Evolutionary conservation across 2,113 vertebrate species (phyloP).

Genomic region (Lagopus leucura): DNA sequence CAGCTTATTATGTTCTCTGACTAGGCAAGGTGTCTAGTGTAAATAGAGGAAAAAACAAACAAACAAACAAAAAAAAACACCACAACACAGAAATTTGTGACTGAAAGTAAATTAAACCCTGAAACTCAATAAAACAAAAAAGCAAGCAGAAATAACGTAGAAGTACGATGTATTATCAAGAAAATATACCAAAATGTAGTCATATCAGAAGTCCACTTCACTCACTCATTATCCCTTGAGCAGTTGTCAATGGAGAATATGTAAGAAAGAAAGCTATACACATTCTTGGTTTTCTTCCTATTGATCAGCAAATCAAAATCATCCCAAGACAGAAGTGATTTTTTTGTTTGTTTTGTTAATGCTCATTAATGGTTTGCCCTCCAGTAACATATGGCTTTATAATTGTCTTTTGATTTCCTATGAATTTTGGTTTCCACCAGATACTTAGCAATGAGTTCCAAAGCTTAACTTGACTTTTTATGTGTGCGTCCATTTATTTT

Average conservation of each 20-base stretch:
- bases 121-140: background rate
- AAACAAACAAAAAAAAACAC: background rate
- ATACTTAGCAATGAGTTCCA: background rate
- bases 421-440: background rate
- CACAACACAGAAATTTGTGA: background rate
- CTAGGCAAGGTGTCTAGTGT: background rate
- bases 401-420: background rate
- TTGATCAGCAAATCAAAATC: background rate
- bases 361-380: accelerated
- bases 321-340: background rate
- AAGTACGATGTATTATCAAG: background rate
- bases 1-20: background rate
- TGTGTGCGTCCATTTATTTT: background rate
- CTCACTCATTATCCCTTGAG: background rate
- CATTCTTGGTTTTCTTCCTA: background rate
- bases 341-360: background rate
- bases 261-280: background rate
- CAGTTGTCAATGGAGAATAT: background rate
- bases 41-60: background rate
- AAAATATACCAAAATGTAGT: background rate
- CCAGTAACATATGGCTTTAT: background rate
- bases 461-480: background rate
- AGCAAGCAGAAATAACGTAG: background rate
- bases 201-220: background rate
- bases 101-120: background rate